A percentile compares a stretch with the other conserved stretches of the same genome.
Conservation (phyloP, 2,888 invertebrate genomes). For the Plusia festucae region DNA sequence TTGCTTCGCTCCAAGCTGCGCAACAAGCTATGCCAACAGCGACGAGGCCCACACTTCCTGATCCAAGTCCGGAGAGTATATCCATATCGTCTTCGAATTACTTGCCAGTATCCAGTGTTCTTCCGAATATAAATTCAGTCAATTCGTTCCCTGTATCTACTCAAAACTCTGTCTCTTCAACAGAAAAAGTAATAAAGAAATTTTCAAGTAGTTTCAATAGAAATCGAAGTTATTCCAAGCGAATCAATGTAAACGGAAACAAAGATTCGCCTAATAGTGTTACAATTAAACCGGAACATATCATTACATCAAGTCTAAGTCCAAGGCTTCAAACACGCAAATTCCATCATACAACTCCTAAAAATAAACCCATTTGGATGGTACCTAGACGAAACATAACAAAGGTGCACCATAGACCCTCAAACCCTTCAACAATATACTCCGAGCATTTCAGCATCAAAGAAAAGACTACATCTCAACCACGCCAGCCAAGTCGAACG, state of each 20-base stretch:
- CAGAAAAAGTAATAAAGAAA: conserved; percentile 70
- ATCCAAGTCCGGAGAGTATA: conserved; percentile 63
- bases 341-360: conserved; percentile 82
- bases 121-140: conserved; percentile 64
- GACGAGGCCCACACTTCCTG: conserved; percentile 55
- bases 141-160: conserved; percentile 68
- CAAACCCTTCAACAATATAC: conserved; percentile 79
- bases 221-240: conserved; percentile 80
- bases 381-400: conserved; percentile 79
- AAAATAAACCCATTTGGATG: conserved; percentile 82
- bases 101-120: conserved; percentile 65
- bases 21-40: conserved; percentile 61
- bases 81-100: conserved; percentile 67
- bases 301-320: conserved; percentile 62
- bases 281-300: conserved; percentile 69
- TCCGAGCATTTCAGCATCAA: conserved; percentile 83
- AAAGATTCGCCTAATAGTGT: conserved; percentile 83
- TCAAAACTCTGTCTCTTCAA: conserved; percentile 71
- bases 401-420: conserved; percentile 65
- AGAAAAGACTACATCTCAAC: conserved; percentile 70
- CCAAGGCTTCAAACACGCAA: conserved; percentile 74
- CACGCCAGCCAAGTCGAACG: conserved; percentile 67
- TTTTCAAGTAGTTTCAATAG: conserved; percentile 71
- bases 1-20: conserved; percentile 69
- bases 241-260: conserved; percentile 74